Evolutionary conservation across 2,113 vertebrate genomes (phyloP).

Genomic region (Hiodon alosoides): DNA sequence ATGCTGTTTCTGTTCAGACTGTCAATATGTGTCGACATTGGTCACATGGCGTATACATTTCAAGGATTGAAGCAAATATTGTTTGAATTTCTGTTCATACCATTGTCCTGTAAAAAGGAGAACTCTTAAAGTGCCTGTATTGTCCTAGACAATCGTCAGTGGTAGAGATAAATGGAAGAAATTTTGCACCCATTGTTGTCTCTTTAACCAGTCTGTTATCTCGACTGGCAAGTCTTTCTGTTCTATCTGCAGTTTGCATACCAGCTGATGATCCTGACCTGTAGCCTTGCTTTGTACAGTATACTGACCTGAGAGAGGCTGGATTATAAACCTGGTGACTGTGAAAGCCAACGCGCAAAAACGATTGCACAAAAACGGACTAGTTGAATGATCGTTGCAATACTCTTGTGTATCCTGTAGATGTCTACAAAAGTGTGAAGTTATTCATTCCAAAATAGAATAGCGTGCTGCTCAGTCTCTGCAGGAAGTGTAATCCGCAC

Average conservation of each 20-base stretch:
- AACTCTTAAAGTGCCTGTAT: slow-evolving; percentile 2
- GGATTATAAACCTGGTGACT: neutral
- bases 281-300: neutral
- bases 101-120: neutral
- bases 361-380: too few species aligned
- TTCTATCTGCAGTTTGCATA: neutral
- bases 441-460: neutral
- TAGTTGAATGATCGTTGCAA: too few species aligned
- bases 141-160: neutral
- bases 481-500: too few species aligned
- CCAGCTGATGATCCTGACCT: neutral
- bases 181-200: neutral
- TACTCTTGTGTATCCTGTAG: neutral
- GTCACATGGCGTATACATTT: neutral
- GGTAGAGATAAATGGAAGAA: neutral
- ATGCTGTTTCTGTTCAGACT: too few species aligned
- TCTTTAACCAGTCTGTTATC: neutral
- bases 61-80: neutral
- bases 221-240: neutral
- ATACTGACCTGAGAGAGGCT: neutral
- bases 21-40: too few species aligned
- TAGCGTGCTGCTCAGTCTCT: neutral
- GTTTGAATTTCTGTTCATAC: neutral
- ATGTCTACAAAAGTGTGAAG: neutral
- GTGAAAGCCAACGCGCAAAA: too few species aligned